Evolutionary conservation across 2,113 vertebrate genomes (phyloP).

Genomic region (Crotophaga sulcirostris): DNA sequence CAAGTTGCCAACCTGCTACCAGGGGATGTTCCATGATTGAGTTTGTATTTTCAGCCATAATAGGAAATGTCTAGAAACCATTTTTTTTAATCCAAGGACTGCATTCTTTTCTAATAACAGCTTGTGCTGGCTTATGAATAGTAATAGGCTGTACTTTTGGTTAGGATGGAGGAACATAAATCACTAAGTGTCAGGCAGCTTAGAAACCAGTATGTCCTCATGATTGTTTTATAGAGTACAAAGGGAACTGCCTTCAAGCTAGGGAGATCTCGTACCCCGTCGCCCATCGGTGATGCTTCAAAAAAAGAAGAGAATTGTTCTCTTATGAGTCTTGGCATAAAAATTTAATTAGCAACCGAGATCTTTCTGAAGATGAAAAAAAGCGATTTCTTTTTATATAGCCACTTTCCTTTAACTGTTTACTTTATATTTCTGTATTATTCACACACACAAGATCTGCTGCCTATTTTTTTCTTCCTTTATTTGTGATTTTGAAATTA

Average conservation of each 20-base stretch:
- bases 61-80: not conserved
- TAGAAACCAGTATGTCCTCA: not conserved
- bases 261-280: not conserved
- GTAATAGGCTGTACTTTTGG: not conserved
- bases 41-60: not conserved
- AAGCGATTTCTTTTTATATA: not conserved
- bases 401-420: not conserved
- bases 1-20: not conserved
- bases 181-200: conserved; percentile 16
- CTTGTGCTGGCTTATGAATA: conserved; percentile 2
- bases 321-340: conserved; percentile 27
- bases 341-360: conserved; percentile 54
- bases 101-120: not conserved
- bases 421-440: not conserved
- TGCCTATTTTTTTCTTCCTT: not conserved
- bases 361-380: not conserved
- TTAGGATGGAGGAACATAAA: conserved; percentile 1
- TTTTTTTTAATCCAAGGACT: not conserved
- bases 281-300: not conserved
- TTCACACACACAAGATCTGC: not conserved
- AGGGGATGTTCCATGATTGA: accelerated
- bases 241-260: conserved; percentile 46
- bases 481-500: not conserved
- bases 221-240: conserved; percentile 49
- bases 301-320: conserved; percentile 13